phyloP scores from a whole-genome alignment of 1,140 invertebrate species.

The Philotrypesis tridentata region DNA sequence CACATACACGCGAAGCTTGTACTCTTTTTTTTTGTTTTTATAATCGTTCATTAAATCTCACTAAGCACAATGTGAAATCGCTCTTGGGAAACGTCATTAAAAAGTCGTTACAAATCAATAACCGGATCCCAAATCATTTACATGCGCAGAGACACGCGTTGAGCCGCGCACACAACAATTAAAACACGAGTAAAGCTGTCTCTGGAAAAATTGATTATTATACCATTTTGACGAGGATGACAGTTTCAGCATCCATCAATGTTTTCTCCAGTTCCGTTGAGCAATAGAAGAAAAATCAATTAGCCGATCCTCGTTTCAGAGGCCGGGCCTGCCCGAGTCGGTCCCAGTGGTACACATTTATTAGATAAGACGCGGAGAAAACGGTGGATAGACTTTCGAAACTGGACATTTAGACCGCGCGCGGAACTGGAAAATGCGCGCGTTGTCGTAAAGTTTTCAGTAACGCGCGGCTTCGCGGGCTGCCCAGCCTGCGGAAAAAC shows the following conservation, averaged over 20 bases:
- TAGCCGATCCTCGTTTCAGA: not conserved
- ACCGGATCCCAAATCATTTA: too few relatives aligned
- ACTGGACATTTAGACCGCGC: not conserved
- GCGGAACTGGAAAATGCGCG: not conserved
- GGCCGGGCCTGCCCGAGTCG: not conserved
- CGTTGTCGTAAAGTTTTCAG: constrained; percentile 34
- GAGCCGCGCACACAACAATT: not conserved
- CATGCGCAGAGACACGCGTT: too few relatives aligned
- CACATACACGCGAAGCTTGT: too few relatives aligned
- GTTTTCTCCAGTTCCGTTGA: not conserved
- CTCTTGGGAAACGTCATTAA: not conserved
- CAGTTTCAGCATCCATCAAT: not conserved
- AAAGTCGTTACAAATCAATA: not conserved
- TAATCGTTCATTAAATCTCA: not conserved
- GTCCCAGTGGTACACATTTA: not conserved
- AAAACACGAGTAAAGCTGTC: not conserved
- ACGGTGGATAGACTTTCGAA: not conserved
- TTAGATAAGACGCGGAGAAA: not conserved
- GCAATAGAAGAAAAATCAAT: not conserved
- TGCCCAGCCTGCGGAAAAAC: constrained; percentile 37
- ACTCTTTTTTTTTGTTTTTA: too few relatives aligned
- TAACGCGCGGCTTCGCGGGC: not conserved
- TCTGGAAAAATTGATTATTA: too few relatives aligned
- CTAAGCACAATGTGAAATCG: not conserved
- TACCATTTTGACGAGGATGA: not conserved